These are phyloP conservation scores for Cherax destructor DNA, from an alignment of 1,140 invertebrate species.

Conservation along the genomic window DNA sequence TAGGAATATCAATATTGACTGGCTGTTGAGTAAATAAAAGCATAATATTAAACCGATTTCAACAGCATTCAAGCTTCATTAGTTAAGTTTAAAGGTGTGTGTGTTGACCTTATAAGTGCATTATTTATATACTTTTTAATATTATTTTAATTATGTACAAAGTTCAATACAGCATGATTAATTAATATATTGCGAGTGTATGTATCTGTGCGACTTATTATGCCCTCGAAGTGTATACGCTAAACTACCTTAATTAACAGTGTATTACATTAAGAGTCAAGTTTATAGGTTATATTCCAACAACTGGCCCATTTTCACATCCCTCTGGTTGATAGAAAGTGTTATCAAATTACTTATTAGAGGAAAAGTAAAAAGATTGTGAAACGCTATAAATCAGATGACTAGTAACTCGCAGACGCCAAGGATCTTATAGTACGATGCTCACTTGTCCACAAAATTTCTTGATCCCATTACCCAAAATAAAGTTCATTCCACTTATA, in stretches of 20 bases:
- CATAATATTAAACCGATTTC: too few relatives aligned
- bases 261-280: not conserved
- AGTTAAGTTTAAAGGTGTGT: too few relatives aligned
- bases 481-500: constrained; percentile 14
- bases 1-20: not conserved
- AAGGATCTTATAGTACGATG: not conserved
- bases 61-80: too few relatives aligned
- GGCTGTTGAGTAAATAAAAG: too few relatives aligned
- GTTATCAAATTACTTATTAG: constrained; percentile 8
- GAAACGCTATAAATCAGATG: constrained; percentile 52
- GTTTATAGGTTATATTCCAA: not conserved
- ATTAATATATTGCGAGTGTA: not conserved
- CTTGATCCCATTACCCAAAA: not conserved
- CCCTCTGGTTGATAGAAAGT: not conserved
- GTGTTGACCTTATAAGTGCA: not conserved
- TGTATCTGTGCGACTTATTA: not conserved
- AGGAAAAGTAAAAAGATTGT: not conserved
- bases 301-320: constrained; percentile 1
- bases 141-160: not conserved
- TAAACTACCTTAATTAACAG: too few relatives aligned
- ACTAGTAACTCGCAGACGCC: not conserved
- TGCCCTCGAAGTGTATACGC: not conserved
- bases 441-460: constrained; percentile 10
- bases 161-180: not conserved
- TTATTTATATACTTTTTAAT: not conserved